These are phyloP conservation scores for Cygnus buccinator DNA, from an alignment of 2,113 vertebrate species.

Conservation along the genomic window DNA sequence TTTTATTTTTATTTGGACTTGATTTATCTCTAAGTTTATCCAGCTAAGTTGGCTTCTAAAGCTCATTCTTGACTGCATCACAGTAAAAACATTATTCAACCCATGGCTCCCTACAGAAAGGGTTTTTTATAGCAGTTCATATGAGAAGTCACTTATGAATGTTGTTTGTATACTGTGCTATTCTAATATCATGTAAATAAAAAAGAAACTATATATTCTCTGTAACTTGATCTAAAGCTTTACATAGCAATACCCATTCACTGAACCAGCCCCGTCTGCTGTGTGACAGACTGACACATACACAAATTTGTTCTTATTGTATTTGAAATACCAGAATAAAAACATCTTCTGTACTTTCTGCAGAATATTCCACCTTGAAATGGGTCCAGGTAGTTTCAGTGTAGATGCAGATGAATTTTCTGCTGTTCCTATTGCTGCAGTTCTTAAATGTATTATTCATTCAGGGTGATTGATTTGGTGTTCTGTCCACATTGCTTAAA, in stretches of 20 bases:
- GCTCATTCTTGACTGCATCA: not conserved
- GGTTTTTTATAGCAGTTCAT: not conserved
- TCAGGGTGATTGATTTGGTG: slow-evolving; percentile 17
- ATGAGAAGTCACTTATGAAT: not conserved
- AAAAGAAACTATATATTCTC: not conserved
- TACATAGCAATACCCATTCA: not conserved
- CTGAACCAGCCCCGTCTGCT: not conserved
- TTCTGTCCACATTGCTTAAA: slow-evolving; percentile 42
- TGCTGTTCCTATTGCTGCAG: not conserved
- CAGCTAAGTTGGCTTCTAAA: not conserved
- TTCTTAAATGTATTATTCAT: slow-evolving; percentile 53
- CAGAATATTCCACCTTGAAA: slow-evolving; percentile 11
- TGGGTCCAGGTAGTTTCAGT: not conserved
- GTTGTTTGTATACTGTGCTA: not conserved
- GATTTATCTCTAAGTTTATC: not conserved
- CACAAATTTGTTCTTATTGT: not conserved
- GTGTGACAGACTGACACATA: not conserved
- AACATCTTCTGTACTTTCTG: slow-evolving; percentile 1
- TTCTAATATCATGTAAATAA: slow-evolving; percentile 22
- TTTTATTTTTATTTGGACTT: not conserved
- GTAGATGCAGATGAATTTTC: not conserved
- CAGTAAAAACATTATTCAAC: not conserved
- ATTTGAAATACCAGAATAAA: slow-evolving; percentile 38
- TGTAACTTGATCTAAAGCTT: not conserved
- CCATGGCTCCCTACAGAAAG: not conserved